Base-by-base conservation (phyloP, 2,797 vertebrate species). In the Sebastes reedi region DNA sequence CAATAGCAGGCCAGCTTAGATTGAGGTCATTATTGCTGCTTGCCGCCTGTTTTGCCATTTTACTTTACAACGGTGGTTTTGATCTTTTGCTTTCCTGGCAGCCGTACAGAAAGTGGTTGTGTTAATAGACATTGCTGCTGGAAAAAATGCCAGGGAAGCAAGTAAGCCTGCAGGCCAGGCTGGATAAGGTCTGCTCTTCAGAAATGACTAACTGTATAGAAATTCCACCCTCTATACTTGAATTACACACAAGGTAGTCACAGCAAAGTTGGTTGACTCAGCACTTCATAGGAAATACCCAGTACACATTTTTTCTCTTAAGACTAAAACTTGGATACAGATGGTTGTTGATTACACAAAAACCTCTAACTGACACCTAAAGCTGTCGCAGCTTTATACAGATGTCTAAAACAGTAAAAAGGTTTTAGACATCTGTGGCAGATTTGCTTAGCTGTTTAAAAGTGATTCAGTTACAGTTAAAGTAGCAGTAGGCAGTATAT, bases 71-170 rank as follows among this genome's bases (percentile, higher is more conserved):
- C 11, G 7, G 72, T 1, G 66, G 72, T 83, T 89, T 88, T 89
- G 79, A 84, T 87, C 72, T 84, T 70, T 82, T 81, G 24, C 75
- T 90, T 93, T 93, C 90, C 89, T 95, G 93, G 91, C 90, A 84
- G 84, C 75, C 6, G 64, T 6, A 39, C 87, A 89, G 30, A 78
- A 80, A 80, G 92, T 81, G 88, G 91, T 89, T 87, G 67, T 62
- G 76, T 90, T 91, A 91, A 91, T 88, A 67, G 87, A 81, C 67
- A n/a, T 60, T 36, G 74, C 81, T 75, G 69, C 81, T 86, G 84
- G 88, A 59, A 71, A 61, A 81, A 77, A 70, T 61, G 56, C 54
- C 6, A 72, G 56, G 75, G 34, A 74, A 54, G 67, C 34, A 32
- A 64, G 55, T 1, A 18, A 34, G 64, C 25, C 25, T 61, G 62